phyloP scores from a whole-genome alignment of 2,797 vertebrate genomes.

The Diceros bicornis region DNA sequence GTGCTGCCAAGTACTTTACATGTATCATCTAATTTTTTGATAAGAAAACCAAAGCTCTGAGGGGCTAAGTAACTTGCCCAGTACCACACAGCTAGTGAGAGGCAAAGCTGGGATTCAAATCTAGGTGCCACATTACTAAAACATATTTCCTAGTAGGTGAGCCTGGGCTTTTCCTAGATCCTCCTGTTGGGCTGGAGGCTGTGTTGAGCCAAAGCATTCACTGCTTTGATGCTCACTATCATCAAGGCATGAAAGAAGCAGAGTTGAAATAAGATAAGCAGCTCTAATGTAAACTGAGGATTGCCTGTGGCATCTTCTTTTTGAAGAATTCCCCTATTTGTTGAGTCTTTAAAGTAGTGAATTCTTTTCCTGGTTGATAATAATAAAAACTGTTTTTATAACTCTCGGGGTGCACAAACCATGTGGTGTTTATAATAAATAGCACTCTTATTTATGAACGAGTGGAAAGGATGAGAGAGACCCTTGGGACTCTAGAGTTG shows the following conservation, averaged over 20 bases:
- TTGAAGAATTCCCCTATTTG: neutral
- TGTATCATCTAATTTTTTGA: neutral
- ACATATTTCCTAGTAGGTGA: neutral
- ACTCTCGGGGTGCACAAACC: neutral
- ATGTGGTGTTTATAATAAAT: slow-evolving; percentile 2
- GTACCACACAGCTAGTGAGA: neutral
- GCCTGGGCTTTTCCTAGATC: neutral
- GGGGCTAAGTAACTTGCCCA: neutral
- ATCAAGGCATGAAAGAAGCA: neutral
- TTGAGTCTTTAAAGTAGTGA: slow-evolving; percentile 27
- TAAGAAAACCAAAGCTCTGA: neutral
- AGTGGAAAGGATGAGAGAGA: neutral
- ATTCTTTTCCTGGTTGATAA: slow-evolving; percentile 2
- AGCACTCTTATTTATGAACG: slow-evolving; percentile 19
- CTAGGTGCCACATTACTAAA: neutral
- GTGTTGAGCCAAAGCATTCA: neutral
- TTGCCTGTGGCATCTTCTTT: neutral
- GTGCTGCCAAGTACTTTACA: neutral
- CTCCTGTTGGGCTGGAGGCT: neutral
- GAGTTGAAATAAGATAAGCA: neutral
- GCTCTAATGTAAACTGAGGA: neutral
- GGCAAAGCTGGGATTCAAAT: neutral
- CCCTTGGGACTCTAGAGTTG: neutral
- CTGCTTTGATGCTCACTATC: neutral
- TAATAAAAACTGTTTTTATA: slow-evolving; percentile 27